Evolutionary conservation across 92 coral and sea anemone species (phyloP), one percentile per base, ranked within the genome.

Genomic region (Scolanthus callimorphus): DNA sequence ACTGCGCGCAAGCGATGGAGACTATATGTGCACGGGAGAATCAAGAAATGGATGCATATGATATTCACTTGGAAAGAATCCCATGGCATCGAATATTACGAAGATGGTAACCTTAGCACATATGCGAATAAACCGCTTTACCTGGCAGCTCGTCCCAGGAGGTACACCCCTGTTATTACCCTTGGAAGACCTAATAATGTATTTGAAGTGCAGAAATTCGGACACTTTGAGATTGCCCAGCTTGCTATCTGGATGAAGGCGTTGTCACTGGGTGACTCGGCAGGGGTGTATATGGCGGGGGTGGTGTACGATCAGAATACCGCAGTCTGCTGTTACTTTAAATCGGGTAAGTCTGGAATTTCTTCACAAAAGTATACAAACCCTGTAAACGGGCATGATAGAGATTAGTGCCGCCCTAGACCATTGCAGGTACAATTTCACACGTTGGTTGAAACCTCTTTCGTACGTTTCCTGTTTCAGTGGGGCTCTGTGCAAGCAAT

Each of bases 181-280:
- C 60, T 94, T 25, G 99, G 86, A 0, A 71, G 99, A 59, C 99
- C 99, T 0, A 89, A 70, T 49, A 65, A 67, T 19, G 45, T 81
- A 0, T 6, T 65, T 15, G 79, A 72, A 25, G 56, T 88, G 34
- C 55, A 39, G 30, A 65, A 74, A 27, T 94, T 53, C 56, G 99
- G 99, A 4, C 71, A 73, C 49, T 84, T 89, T 27, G 96, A 90
- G 57, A 88, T 94, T 26, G 65, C 99, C 0, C 96, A 88, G 64
- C 66, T 94, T 47, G 99, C 96, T 3, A 79, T 84, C n/a, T 94
- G 99, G 99, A 72, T 78, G 39, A 76, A 78, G 53, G 59, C 64
- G 51, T 63, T 88, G 10, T 83, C 96, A 0, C 49, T 68, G 0
- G 39, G 67, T 3, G 89, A 88, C 22, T 46, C 73, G 1, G 66